Evolutionary conservation across 2,113 vertebrate species (phyloP), one percentile per base, ranked within the genome.

Genomic region (Castor canadensis): DNA sequence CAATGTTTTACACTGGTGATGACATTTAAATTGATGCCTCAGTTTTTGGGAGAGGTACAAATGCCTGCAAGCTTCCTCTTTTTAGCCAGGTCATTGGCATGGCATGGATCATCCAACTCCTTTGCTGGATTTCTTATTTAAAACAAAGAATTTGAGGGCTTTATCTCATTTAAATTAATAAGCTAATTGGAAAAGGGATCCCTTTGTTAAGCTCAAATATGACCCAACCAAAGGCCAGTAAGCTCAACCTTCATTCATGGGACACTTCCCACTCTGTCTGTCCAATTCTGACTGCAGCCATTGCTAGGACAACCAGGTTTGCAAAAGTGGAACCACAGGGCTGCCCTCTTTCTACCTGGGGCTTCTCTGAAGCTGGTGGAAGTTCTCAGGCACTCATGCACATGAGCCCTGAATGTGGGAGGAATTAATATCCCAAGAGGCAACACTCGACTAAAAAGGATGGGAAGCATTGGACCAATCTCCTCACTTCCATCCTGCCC

Each of bases 41-140:
- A 4, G 1, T 40, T 94, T 93, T 69, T 9, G 32, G 10, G 30
- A 45, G 15, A 54, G 72, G 4, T 81, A 64, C 45, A 81, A 80
- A 52, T 38, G 47, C 45, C 16, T 60, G 19, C 67, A 26, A 91
- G 69, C 72, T 94, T 73, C 85, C 49, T 73, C 32, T 43, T 82
- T 73, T 82, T 72, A 62, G n/a, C 30, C n/a, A 69, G 32, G 15
- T 86, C 69, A 49, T 47, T 75, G 91, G 45, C 60, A n/a, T 40
- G 35, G 12, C 75, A n/a, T n/a, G n/a, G n/a, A 83, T 56, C 64
- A 73, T 94, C 56, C 6, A 92, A 71, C 71, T 45, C 45, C 54
- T 43, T 28, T 75, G 35, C 28, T 72, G 40, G 56, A 64, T 89
- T 92, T 96, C n/a, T 83, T 87, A 72, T 54, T 89, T 87, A 83